phyloP scores from a whole-genome alignment of 2,113 vertebrate genomes.

The Chionis minor region DNA sequence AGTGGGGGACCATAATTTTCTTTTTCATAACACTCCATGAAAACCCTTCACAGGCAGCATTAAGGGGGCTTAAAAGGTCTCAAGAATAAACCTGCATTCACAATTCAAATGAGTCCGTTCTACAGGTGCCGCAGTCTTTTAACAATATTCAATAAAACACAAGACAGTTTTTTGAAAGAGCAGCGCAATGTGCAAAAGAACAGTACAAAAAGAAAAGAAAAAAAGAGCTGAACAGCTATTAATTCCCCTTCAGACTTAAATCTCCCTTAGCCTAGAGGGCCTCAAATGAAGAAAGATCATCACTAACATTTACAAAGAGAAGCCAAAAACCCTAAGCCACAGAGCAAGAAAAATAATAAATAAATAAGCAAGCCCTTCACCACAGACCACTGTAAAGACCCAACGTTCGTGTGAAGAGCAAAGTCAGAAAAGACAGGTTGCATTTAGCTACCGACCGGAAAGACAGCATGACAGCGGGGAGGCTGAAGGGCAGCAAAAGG shows the following conservation, averaged over 20 bases:
- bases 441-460: rapidly evolving
- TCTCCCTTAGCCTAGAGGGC: background rate
- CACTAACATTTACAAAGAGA: background rate
- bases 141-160: background rate
- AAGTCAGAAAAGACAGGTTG: background rate
- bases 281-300: background rate
- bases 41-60: background rate
- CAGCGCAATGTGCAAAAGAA: background rate
- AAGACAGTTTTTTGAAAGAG: background rate
- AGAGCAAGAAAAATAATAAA: background rate
- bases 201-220: too few relatives aligned
- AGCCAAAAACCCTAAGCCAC: background rate
- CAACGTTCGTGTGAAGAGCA: background rate
- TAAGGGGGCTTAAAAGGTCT: background rate
- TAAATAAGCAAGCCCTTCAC: background rate
- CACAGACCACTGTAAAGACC: background rate
- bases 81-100: background rate
- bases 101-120: rapidly evolving
- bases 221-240: background rate
- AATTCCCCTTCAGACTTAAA: background rate
- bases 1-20: background rate
- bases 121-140: background rate
- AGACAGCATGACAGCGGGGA: rapidly evolving
- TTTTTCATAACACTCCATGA: background rate
- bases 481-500: background rate